A percentile compares a stretch with the other conserved stretches of the same genome.
These are phyloP conservation scores for Mesocentrotus franciscanus DNA, from an alignment of 53 echinoderm and acorn worm genomes.

Conservation along the genomic window DNA sequence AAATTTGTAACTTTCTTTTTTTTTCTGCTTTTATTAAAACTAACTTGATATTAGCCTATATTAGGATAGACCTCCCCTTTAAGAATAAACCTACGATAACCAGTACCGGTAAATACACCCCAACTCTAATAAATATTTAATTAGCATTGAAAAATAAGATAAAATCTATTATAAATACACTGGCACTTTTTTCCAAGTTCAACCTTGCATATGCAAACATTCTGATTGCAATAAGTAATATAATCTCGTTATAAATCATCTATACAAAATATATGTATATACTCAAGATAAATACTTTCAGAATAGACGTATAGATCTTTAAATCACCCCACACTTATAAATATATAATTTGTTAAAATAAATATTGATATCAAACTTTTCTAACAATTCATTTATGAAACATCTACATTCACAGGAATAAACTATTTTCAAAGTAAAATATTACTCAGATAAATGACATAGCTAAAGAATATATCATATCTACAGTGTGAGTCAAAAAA, in stretches of 20 bases:
- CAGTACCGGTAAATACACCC: no score
- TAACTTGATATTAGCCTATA: no score
- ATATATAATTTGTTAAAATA: constrained; percentile 10
- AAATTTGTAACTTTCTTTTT: no score
- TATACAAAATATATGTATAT: neutral
- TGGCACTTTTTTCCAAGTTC: neutral
- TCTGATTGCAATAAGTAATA: neutral
- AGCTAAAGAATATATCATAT: neutral
- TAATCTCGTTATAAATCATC: neutral
- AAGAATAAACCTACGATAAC: no score
- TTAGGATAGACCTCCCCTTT: no score
- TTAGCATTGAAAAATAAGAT: no score
- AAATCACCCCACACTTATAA: neutral
- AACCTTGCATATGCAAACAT: neutral
- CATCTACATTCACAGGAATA: no score
- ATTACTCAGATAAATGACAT: neutral
- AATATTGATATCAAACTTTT: neutral
- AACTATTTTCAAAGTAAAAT: neutral
- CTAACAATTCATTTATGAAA: neutral
- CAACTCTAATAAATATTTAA: no score
- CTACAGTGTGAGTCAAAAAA: no score
- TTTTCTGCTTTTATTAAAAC: no score
- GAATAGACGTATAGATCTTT: no score
- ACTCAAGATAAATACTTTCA: neutral
- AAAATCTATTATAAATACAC: neutral